Evolutionary conservation across 2,113 vertebrate species (phyloP).

Genomic region (Trematocara unimaculatum): DNA sequence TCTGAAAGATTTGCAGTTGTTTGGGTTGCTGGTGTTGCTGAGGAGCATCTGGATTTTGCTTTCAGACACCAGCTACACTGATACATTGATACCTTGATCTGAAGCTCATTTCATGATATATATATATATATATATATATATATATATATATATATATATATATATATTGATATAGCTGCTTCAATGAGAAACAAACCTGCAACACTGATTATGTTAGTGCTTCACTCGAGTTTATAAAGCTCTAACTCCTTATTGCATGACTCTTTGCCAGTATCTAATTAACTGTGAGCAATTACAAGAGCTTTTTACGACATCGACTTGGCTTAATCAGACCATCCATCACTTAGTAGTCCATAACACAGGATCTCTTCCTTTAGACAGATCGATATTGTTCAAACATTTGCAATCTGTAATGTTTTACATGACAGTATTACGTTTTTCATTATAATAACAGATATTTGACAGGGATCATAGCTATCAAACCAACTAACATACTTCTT

Average conservation of each 20-base stretch:
- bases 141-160: too few species aligned
- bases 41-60: neutral
- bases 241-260: neutral
- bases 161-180: neutral
- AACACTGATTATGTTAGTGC: neutral
- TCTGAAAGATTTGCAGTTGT: neutral
- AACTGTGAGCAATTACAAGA: constrained; percentile 3
- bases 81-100: neutral
- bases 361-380: neutral
- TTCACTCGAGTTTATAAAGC: neutral
- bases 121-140: neutral
- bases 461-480: neutral
- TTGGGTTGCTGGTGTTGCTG: neutral
- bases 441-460: neutral
- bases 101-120: neutral
- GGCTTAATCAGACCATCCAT: neutral
- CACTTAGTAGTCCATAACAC: neutral
- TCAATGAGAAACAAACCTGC: neutral
- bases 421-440: neutral
- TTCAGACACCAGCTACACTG: neutral
- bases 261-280: neutral
- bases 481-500: neutral
- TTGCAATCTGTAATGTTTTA: neutral
- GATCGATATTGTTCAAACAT: neutral
- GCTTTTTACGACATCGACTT: neutral